Percentiles rank a stretch among this genome's conserved stretches.
These are phyloP conservation scores for Melanargia galathea DNA, from an alignment of 2,888 invertebrate species.

Conservation along the genomic window DNA sequence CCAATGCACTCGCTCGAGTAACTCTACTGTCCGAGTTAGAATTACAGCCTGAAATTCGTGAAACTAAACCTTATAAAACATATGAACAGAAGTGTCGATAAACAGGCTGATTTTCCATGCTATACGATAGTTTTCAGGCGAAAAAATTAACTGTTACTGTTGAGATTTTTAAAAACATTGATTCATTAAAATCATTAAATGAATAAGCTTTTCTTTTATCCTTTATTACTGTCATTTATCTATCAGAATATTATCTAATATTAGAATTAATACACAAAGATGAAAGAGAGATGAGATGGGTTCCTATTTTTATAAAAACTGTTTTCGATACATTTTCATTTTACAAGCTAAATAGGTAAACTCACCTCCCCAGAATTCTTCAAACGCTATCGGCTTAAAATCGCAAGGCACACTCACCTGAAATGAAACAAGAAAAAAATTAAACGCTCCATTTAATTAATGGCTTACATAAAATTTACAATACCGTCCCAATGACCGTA, in stretches of 20 bases:
- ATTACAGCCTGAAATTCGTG: slow-evolving; percentile 2
- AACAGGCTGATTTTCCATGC: background rate
- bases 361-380: slow-evolving; percentile 15
- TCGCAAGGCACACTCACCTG: slow-evolving; percentile 65
- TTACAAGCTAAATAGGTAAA: background rate
- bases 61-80: background rate
- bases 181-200: too few species aligned
- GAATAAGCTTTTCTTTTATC: too few species aligned
- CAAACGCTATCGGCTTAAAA: slow-evolving; percentile 10
- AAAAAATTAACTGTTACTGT: background rate
- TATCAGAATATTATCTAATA: too few species aligned
- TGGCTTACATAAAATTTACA: slow-evolving; percentile 47
- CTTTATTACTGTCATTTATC: too few species aligned
- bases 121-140: background rate
- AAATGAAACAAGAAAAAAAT: slow-evolving; percentile 64
- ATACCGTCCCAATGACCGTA: slow-evolving; percentile 49
- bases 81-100: background rate
- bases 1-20: slow-evolving; percentile 59
- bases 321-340: background rate
- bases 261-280: too few species aligned
- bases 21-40: background rate
- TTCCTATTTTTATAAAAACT: too few species aligned
- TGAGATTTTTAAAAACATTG: too few species aligned
- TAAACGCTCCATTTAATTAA: slow-evolving; percentile 38
- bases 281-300: too few species aligned